Percentiles rank a stretch among this genome's conserved stretches.
Conservation (phyloP, 1,140 invertebrate genomes). For the Drosophila simulans region DNA sequence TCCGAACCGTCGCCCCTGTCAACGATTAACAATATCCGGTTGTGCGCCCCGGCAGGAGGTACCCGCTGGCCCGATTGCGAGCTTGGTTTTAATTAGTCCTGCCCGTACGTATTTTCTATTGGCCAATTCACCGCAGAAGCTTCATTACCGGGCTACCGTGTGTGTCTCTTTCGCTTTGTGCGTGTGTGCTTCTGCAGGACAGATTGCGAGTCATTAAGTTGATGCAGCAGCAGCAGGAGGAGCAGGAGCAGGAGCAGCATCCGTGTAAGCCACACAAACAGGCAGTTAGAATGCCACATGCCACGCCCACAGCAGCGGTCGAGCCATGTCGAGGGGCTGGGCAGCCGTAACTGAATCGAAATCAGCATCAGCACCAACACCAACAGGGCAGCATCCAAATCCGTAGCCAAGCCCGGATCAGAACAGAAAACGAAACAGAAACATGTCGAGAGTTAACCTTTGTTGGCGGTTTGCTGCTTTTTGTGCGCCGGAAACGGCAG, state of each 20-base stretch:
- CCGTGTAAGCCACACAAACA: slow-evolving; percentile 45
- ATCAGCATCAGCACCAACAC: slow-evolving; percentile 15
- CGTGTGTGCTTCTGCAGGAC: slow-evolving; percentile 46
- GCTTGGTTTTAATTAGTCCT: slow-evolving; percentile 83
- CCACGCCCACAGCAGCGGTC: slow-evolving; percentile 60
- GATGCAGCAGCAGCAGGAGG: slow-evolving; percentile 33
- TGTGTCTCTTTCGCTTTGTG: slow-evolving; percentile 33
- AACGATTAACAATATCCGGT: slow-evolving; percentile 64
- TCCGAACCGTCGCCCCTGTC: slow-evolving; percentile 5
- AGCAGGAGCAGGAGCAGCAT: slow-evolving; percentile 6
- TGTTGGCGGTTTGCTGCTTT: slow-evolving; percentile 61
- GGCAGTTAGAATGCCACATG: slow-evolving; percentile 53
- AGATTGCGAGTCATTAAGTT: slow-evolving; percentile 77
- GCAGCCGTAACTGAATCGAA: slow-evolving; percentile 37
- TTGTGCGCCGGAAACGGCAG: slow-evolving; percentile 60
- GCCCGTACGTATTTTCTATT: slow-evolving; percentile 71
- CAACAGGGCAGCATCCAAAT: slow-evolving; percentile 8
- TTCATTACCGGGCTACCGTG: slow-evolving; percentile 56
- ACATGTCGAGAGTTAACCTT: slow-evolving; percentile 62
- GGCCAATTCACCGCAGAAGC: slow-evolving; percentile 80
- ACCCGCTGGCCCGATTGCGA: slow-evolving; percentile 42
- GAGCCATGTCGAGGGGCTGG: slow-evolving; percentile 39
- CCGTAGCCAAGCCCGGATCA: slow-evolving; percentile 25
- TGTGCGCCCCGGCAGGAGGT: slow-evolving; percentile 18
- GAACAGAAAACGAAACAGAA: slow-evolving; percentile 42